Evolutionary conservation across 2,888 invertebrate species (phyloP).

Genomic region (Euproctis similis): DNA sequence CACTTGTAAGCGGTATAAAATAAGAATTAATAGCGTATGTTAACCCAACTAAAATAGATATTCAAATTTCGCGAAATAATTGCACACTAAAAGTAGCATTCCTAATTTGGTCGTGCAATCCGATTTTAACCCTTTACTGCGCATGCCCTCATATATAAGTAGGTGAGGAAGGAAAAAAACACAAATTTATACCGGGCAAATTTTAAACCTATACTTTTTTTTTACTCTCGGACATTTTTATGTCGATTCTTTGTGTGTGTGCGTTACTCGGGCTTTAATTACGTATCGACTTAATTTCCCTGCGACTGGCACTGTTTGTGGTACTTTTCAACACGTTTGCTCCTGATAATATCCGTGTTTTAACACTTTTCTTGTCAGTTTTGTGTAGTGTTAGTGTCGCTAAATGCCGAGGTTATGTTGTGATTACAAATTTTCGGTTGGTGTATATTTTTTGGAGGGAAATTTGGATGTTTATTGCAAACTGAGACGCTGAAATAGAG

Average conservation of each 20-base stretch:
- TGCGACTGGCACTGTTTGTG: slow-evolving; percentile 49
- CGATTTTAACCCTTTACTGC: slow-evolving; percentile 69
- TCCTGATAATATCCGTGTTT: slow-evolving; percentile 26
- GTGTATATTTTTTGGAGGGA: slow-evolving; percentile 20
- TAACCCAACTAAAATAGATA: slow-evolving; percentile 25
- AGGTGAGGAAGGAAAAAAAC: slow-evolving; percentile 72
- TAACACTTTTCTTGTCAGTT: slow-evolving; percentile 15
- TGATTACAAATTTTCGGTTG: slow-evolving; percentile 10
- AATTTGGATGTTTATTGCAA: slow-evolving; percentile 9
- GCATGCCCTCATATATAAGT: slow-evolving; percentile 72
- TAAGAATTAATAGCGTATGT: slow-evolving; percentile 40
- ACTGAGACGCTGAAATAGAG: background rate
- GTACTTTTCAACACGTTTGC: slow-evolving; percentile 37
- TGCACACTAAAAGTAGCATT: slow-evolving; percentile 2
- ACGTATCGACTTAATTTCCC: slow-evolving; percentile 76
- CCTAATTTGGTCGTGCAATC: slow-evolving; percentile 22
- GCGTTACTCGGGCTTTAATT: slow-evolving; percentile 71
- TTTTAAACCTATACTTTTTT: slow-evolving; percentile 76
- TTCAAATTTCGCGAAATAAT: background rate
- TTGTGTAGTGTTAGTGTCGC: slow-evolving; percentile 13
- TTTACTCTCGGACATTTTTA: slow-evolving; percentile 69
- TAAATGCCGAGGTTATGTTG: slow-evolving; percentile 15
- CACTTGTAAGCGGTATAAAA: slow-evolving; percentile 34
- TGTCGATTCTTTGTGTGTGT: slow-evolving; percentile 72
- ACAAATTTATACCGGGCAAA: slow-evolving; percentile 76